These are phyloP conservation scores for Reticulitermes lucifugus DNA, from an alignment of 2,888 invertebrate species.

Conservation along the genomic window DNA sequence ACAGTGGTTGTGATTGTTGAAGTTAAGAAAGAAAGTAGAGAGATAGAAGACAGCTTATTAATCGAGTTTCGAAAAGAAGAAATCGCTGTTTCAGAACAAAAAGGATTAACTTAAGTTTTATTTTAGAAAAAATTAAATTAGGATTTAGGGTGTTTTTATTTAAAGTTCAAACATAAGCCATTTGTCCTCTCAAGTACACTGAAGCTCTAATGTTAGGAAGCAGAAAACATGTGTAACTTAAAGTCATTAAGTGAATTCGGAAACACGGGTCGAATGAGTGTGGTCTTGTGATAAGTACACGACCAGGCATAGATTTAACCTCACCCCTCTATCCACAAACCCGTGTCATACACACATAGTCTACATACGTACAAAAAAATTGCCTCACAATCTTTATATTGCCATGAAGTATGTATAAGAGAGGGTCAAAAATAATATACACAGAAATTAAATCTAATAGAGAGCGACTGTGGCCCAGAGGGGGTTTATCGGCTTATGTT, in stretches of 20 bases:
- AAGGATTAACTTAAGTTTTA: too few relatives aligned
- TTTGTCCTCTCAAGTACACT: constrained; percentile 3
- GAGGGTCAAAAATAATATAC: constrained; percentile 31
- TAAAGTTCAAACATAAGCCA: constrained; percentile 15
- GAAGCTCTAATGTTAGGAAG: neutral
- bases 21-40: too few relatives aligned
- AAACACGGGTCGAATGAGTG: constrained; percentile 29
- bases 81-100: too few relatives aligned
- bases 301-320: constrained; percentile 37
- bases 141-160: neutral
- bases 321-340: constrained; percentile 16
- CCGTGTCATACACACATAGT: neutral
- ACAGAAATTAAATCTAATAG: constrained; percentile 30
- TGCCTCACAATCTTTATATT: constrained; percentile 37
- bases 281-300: constrained; percentile 40
- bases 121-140: neutral
- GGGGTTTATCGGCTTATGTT: constrained; percentile 30
- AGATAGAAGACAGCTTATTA: too few relatives aligned
- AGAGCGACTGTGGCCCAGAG: constrained; percentile 25
- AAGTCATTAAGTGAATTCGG: constrained; percentile 29
- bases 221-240: constrained; percentile 35
- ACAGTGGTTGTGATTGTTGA: too few relatives aligned
- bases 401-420: constrained; percentile 1
- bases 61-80: too few relatives aligned
- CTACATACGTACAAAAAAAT: neutral